phyloP scores from a whole-genome alignment of 1,140 invertebrate genomes.

The Aricia agestis region DNA sequence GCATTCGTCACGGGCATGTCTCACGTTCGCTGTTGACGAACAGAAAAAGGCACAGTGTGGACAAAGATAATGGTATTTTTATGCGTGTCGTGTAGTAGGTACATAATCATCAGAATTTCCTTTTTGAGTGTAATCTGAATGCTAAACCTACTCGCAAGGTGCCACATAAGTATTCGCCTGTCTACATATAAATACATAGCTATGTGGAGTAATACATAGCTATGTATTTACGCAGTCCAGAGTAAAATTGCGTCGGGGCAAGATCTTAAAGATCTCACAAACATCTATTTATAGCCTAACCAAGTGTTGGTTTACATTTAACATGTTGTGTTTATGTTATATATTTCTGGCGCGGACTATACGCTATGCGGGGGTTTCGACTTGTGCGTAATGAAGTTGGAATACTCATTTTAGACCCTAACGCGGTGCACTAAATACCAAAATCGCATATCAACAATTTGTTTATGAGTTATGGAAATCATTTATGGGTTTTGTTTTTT shows the following conservation, averaged over 20 bases:
- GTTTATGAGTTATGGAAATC: conserved; percentile 15
- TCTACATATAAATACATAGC: too few species aligned
- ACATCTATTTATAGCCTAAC: conserved; percentile 62
- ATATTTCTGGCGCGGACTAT: conserved; percentile 64
- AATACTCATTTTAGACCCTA: conserved; percentile 19
- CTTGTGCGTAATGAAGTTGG: conserved; percentile 18
- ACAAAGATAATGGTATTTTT: too few species aligned
- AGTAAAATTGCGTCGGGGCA: background rate
- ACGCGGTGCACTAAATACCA: background rate
- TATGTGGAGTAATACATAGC: too few species aligned
- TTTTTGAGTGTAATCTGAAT: too few species aligned
- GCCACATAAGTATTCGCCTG: too few species aligned
- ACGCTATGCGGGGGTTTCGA: conserved; percentile 53
- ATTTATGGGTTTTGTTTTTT: conserved; percentile 12
- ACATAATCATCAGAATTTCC: too few species aligned
- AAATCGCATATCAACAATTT: background rate
- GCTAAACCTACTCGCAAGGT: too few species aligned
- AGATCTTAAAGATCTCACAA: conserved; percentile 5
- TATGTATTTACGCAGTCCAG: background rate
- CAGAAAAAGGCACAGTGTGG: too few species aligned
- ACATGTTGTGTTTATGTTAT: conserved; percentile 69
- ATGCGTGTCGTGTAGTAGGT: too few species aligned
- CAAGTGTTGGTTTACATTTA: conserved; percentile 68
- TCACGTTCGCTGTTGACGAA: too few species aligned
- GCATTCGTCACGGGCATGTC: too few species aligned